Evolutionary conservation across 2,888 invertebrate species (phyloP).

Genomic region (Spicauda simplicius): DNA sequence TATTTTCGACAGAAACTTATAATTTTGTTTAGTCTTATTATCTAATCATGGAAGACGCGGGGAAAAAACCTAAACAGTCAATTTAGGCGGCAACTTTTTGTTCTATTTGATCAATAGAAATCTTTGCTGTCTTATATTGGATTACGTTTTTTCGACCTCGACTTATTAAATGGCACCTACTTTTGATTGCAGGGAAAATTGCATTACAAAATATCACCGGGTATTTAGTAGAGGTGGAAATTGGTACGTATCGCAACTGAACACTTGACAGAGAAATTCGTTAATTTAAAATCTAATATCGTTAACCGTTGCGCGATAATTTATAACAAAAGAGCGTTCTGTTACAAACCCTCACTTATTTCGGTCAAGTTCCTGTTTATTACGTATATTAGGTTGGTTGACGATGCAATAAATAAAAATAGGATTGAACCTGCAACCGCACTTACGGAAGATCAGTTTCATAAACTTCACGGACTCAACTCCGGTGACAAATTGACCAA

Average conservation of each 20-base stretch:
- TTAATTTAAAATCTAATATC: conserved; percentile 1
- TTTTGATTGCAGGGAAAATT: conserved; percentile 6
- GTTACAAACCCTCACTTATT: background rate
- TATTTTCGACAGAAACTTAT: background rate
- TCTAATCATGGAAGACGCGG: background rate
- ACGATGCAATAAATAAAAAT: conserved; percentile 35
- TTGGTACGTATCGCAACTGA: background rate
- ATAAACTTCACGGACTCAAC: conserved; percentile 37
- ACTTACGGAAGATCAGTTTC: conserved; percentile 46
- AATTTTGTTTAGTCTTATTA: background rate
- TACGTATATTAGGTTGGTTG: conserved; percentile 21
- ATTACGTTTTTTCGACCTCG: conserved; percentile 22
- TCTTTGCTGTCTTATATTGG: conserved; percentile 20
- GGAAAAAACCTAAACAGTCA: conserved; percentile 7
- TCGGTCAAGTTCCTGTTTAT: conserved; percentile 15
- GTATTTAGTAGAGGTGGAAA: background rate
- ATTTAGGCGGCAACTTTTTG: conserved; percentile 16
- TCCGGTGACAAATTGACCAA: conserved; percentile 36
- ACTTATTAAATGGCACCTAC: background rate
- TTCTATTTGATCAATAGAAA: conserved; percentile 8
- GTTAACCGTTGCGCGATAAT: background rate
- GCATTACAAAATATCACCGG: conserved; percentile 12
- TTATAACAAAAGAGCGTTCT: background rate
- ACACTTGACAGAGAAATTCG: background rate
- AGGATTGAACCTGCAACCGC: conserved; percentile 38